phyloP scores from a whole-genome alignment of 2,888 invertebrate species.

The Drosophila neotestacea region DNA sequence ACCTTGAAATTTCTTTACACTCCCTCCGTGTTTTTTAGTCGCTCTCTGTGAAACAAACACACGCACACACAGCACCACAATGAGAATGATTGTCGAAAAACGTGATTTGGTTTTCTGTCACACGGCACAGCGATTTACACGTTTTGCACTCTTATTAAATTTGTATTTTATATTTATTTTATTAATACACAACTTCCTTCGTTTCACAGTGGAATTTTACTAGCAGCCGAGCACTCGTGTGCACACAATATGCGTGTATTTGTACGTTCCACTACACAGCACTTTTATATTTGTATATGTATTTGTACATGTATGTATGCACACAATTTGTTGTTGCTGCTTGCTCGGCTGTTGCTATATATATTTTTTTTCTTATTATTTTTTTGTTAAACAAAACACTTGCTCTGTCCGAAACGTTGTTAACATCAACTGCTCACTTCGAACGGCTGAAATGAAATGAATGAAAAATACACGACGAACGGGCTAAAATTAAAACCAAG shows the following conservation, averaged over 20 bases:
- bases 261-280: constrained; percentile 51
- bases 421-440: constrained; percentile 52
- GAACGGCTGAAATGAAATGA: constrained; percentile 84
- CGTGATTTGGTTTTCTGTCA: constrained; percentile 64
- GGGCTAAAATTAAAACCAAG: constrained; percentile 82
- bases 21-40: constrained; percentile 45
- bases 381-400: constrained; percentile 44
- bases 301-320: constrained; percentile 38
- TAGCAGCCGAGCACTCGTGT: constrained; percentile 56
- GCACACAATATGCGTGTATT: constrained; percentile 36
- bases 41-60: constrained; percentile 36
- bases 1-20: constrained; percentile 69
- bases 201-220: constrained; percentile 78
- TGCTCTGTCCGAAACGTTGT: constrained; percentile 58
- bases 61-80: constrained; percentile 17
- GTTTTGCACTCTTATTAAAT: constrained; percentile 61
- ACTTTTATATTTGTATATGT: constrained; percentile 20
- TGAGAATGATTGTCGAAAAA: constrained; percentile 63
- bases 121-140: constrained; percentile 53
- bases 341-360: constrained; percentile 54
- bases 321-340: constrained; percentile 60
- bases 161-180: constrained; percentile 58
- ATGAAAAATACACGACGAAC: constrained; percentile 77
- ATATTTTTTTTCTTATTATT: constrained; percentile 40
- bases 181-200: constrained; percentile 76